phyloP scores from a whole-genome alignment of 2,113 vertebrate species.

The Burhinus oedicnemus region DNA sequence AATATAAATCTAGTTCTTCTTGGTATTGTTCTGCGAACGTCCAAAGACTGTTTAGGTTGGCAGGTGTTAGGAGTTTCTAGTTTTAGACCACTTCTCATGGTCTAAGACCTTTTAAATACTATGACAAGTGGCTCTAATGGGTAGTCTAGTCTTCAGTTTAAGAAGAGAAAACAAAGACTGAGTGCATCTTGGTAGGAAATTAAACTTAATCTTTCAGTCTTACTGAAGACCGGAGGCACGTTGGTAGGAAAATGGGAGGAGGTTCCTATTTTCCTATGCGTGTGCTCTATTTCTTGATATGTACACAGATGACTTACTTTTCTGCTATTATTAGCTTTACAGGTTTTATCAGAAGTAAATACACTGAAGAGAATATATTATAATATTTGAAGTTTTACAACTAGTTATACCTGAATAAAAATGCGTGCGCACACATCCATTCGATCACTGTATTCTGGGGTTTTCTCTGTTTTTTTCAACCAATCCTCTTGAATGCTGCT shows the following conservation, averaged over 20 bases:
- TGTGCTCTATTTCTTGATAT: neutral
- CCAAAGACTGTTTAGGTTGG: neutral
- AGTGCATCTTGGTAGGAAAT: neutral
- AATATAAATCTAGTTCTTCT: neutral
- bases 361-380: neutral
- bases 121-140: neutral
- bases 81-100: neutral
- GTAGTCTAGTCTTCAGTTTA: neutral
- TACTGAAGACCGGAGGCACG: neutral
- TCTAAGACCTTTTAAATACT: neutral
- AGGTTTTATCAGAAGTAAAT: neutral
- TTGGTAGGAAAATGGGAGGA: neutral
- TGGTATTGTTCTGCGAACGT: neutral
- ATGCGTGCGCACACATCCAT: fast-evolving
- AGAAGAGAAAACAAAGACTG: neutral
- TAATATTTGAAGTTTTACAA: neutral
- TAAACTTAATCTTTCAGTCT: neutral
- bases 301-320: neutral
- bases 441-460: neutral
- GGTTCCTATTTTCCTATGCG: neutral
- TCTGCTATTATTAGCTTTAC: neutral
- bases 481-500: neutral
- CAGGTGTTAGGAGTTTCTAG: neutral
- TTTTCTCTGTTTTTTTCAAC: neutral
- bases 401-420: neutral